Base-by-base conservation (phyloP, 1,140 invertebrate species). In the Brachionus rubens region DNA sequence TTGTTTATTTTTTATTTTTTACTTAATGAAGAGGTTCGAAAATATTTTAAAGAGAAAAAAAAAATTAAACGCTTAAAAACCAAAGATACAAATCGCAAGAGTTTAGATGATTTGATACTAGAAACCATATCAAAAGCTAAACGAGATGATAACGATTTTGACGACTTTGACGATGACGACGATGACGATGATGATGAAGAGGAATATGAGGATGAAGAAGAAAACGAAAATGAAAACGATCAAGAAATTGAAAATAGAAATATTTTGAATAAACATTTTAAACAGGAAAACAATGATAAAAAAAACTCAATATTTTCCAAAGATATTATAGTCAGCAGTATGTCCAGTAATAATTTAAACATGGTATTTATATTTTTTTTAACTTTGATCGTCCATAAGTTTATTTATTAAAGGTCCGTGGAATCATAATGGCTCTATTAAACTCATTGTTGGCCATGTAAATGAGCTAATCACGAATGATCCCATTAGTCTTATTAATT, bases 1-100 rank as follows among this genome's bases (percentile, higher is more conserved):
- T 81, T 83, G 67, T 76, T 82, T n/a, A 81, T 83, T 1, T 82
- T 83, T 75, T 82, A 80, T 56, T 79, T 82, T 78, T 78, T 83
- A n/a, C 78, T 83, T 1, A 81, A 83, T 62, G 82, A 83, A 70
- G 82, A 83, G 79, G 82, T 82, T 33, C 43, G 68, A 14, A 72
- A 72, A 26, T 24, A 65, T 41, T 43, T 65, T 10, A 65, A 14
- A 43, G 59, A 43, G 9, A 41, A 36, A 9, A 65, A 65, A 26
- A 65, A 65, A 21, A 9, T 14, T 21, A 41, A 43, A 65, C 7
- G 59, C 5, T n/a, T 65, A 2, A 14, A 65, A 7, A 12, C 7
- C 7, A 65, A 65, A 26, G 36, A 43, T 9, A 41, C 41, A 14
- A 41, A 65, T 10, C 14, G n/a, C 21, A 14, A 16, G 21, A 65